Evolutionary conservation across 2,113 vertebrate species (phyloP).

Genomic region (Macheiramphus alcinus): DNA sequence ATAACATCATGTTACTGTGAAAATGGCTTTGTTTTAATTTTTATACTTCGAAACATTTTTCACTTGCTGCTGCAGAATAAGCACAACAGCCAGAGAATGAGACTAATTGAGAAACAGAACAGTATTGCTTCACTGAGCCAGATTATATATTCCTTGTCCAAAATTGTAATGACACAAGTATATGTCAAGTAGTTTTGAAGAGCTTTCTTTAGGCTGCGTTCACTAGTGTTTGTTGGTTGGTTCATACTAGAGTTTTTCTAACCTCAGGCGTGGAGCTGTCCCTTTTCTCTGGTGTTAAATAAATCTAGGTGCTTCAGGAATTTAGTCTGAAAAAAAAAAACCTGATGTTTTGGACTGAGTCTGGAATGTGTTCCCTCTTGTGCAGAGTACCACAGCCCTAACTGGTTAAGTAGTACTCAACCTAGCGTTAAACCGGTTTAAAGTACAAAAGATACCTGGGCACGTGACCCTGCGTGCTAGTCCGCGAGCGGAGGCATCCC

Average conservation of each 20-base stretch:
- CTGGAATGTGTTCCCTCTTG: neutral
- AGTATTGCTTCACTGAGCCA: neutral
- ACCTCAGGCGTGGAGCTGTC: neutral
- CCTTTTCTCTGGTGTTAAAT: neutral
- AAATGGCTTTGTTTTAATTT: neutral
- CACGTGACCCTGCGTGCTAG: rapidly evolving
- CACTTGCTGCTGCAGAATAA: neutral
- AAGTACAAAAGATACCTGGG: neutral
- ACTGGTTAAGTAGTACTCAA: neutral
- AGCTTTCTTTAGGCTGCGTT: neutral
- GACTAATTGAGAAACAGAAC: neutral
- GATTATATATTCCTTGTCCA: neutral
- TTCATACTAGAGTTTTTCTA: neutral
- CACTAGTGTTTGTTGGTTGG: neutral
- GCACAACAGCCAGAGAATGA: neutral
- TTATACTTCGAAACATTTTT: neutral
- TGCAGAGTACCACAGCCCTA: neutral
- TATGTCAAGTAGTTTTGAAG: neutral
- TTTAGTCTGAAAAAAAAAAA: neutral
- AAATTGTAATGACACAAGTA: neutral
- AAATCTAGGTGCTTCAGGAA: neutral
- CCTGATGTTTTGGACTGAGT: neutral
- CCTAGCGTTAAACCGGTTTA: neutral
- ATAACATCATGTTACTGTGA: neutral
- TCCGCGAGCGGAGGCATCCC: neutral